A percentile compares a stretch with the other conserved stretches of the same genome.
Conservation (phyloP, 2,797 vertebrate species). For the Smutsia temminckii region DNA sequence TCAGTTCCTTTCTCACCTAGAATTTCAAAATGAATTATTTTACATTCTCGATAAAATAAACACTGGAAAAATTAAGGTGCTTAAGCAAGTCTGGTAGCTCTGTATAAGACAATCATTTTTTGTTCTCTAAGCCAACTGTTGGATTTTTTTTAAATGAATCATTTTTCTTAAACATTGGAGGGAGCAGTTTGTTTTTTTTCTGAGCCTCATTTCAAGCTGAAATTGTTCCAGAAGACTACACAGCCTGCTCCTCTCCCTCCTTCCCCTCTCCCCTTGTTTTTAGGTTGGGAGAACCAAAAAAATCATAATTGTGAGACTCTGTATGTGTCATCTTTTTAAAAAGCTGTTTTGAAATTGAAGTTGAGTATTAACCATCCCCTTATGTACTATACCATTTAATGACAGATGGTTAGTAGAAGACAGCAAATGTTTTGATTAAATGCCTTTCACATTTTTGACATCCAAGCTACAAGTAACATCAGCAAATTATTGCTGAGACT, state of each 20-base stretch:
- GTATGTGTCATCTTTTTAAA: constrained; percentile 13
- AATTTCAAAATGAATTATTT: constrained; percentile 26
- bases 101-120: constrained; percentile 4
- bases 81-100: constrained; percentile 14
- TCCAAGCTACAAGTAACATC: neutral
- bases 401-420: constrained; percentile 27
- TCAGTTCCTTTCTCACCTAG: neutral
- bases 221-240: constrained; percentile 48
- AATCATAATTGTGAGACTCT: neutral
- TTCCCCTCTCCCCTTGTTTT: neutral
- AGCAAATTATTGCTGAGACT: constrained; percentile 37
- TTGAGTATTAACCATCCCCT: neutral
- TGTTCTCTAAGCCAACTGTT: constrained; percentile 58
- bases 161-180: constrained; percentile 60
- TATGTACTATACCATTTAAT: constrained; percentile 34
- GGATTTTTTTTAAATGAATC: constrained; percentile 44
- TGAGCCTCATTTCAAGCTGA: constrained; percentile 53
- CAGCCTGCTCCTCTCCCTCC: neutral
- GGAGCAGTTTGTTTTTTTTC: constrained; percentile 43
- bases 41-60: constrained; percentile 32
- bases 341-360: constrained; percentile 13
- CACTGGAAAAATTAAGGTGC: constrained; percentile 46
- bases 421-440: constrained; percentile 44
- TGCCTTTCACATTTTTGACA: constrained; percentile 36
- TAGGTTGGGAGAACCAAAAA: constrained; percentile 15